Evolutionary conservation across 2,797 vertebrate species (phyloP), one percentile per base, ranked within the genome.

Genomic region (Cyclura pinguis): DNA sequence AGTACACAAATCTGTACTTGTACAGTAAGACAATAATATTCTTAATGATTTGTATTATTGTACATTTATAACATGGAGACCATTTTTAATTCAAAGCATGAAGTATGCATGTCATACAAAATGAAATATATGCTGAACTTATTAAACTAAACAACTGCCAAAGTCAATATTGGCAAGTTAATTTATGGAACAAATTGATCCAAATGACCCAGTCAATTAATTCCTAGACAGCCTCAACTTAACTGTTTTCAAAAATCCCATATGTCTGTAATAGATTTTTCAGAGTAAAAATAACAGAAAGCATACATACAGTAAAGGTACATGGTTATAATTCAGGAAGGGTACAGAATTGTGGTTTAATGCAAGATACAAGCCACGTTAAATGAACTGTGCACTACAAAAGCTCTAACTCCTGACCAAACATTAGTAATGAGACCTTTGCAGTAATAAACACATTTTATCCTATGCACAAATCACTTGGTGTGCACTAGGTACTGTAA

Each of bases 171-270:
- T 92, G 84, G 2, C 3, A 72, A 67, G 7, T 88, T 38, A 93
- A 91, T 80, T 59, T 90, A 76, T 4, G 0, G 0, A 80, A 69
- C 22, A 1, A 59, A 0, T 90, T 87, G 52, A 92, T 89, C 6
- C 6, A 92, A 94, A 89, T 86, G 24, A 20, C 6, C 77, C 91
- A 92, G 78, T 74, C 2, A 80, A 78, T 84, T 80, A 0, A 89
- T 85, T 84, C 13, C 8, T 2, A 24, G 10, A 2, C n/a, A 91
- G 0, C 47, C 38, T 80, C 29, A 27, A 29, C 78, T 84, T 84
- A 69, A 80, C 78, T 20, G 35, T 5, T 57, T 69, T 32, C 32
- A 74, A 1, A 80, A 88, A 88, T 88, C 0, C 0, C 78, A 0
- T 80, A 88, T 38, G 88, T 57, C 84, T 62, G 59, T 4, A 76